Evolutionary conservation across 2,888 invertebrate species (phyloP).

Genomic region (Mesochorus sp.): DNA sequence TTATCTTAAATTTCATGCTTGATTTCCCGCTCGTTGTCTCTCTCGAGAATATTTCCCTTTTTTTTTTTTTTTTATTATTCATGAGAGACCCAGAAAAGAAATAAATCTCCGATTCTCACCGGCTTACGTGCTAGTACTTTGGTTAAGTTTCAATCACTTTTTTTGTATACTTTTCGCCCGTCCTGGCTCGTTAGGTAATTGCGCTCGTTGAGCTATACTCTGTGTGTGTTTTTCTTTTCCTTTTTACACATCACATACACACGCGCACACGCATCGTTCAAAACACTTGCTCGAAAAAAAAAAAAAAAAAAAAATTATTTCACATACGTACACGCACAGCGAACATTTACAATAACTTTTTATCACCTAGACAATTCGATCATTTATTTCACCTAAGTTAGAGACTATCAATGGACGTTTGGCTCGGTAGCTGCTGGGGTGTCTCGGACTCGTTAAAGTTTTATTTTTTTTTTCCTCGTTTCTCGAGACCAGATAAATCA

Average conservation of each 20-base stretch:
- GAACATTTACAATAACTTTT: conserved; percentile 44
- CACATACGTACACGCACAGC: neutral
- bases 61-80: conserved; percentile 34
- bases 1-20: conserved; percentile 19
- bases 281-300: too few species aligned
- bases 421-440: conserved; percentile 63
- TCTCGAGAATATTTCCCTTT: neutral
- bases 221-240: neutral
- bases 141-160: conserved; percentile 70
- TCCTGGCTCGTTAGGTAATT: conserved; percentile 55
- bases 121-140: conserved; percentile 79
- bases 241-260: neutral
- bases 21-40: conserved; percentile 1
- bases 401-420: conserved; percentile 67
- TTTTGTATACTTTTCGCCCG: conserved; percentile 61
- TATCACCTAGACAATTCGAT: conserved; percentile 49
- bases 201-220: conserved; percentile 43
- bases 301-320: too few species aligned
- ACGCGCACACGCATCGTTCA: conserved; percentile 11
- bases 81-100: conserved; percentile 16
- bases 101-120: conserved; percentile 36
- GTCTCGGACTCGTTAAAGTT: conserved; percentile 58
- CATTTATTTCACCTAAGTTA: conserved; percentile 56
- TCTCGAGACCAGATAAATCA: conserved; percentile 57
- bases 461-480: conserved; percentile 47